phyloP scores from a whole-genome alignment of 1,140 invertebrate genomes.

The Armadillidium nasatum region DNA sequence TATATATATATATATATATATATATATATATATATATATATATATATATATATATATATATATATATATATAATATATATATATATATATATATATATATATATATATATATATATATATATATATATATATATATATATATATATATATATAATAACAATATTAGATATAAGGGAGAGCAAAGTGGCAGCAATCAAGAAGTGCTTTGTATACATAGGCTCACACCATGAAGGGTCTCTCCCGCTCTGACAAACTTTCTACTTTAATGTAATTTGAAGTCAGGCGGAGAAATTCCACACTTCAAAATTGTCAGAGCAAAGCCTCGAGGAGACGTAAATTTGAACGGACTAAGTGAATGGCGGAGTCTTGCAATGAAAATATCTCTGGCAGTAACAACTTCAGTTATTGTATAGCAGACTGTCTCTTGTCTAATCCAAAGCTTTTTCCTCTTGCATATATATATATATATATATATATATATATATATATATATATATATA shows the following conservation, averaged over 20 bases:
- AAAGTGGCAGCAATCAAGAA: no score
- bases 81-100: not conserved
- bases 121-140: not conserved
- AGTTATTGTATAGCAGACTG: not conserved
- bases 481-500: not conserved
- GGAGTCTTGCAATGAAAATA: not conserved
- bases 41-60: no score
- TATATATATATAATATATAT: no score
- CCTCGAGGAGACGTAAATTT: constrained; percentile 2
- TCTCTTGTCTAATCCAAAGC: not conserved
- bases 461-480: not conserved
- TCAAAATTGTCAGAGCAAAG: not conserved
- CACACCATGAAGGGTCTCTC: no score
- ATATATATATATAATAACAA: no score
- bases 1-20: no score
- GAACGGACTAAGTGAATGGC: not conserved
- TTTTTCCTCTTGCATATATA: not conserved
- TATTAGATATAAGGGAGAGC: not conserved
- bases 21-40: no score
- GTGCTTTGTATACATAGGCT: no score
- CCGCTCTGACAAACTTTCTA: not conserved
- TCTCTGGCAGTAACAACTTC: not conserved
- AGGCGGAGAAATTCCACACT: not conserved
- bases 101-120: constrained; percentile 6
- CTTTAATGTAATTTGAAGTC: constrained; percentile 4